Conservation (phyloP, 2,888 invertebrate genomes). For the Linhomoeus sp. region DNA sequence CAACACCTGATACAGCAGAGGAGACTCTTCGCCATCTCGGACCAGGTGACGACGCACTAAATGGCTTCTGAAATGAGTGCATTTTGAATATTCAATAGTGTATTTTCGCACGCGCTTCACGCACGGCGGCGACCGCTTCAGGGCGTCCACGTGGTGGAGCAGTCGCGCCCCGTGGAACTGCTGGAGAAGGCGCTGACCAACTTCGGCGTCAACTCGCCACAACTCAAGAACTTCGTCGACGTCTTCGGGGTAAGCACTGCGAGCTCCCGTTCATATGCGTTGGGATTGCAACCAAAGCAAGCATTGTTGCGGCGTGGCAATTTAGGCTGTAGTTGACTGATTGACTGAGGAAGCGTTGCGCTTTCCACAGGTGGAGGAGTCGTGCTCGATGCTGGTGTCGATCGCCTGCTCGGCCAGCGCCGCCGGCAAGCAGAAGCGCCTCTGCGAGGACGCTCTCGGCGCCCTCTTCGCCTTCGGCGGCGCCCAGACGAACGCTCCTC, state of each 20-base stretch:
- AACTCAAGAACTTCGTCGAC: slow-evolving; percentile 57
- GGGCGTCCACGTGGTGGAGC: slow-evolving; percentile 59
- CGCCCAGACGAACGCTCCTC: slow-evolving; percentile 33
- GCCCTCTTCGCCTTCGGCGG: slow-evolving; percentile 81
- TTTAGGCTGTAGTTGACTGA: too few relatives aligned
- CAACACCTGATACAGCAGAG: not conserved
- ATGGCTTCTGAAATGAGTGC: too few relatives aligned
- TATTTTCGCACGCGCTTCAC: too few relatives aligned
- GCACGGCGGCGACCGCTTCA: slow-evolving; percentile 16
- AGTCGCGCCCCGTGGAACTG: slow-evolving; percentile 68
- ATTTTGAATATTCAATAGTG: too few relatives aligned
- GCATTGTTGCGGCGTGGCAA: too few relatives aligned
- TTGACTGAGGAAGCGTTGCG: not conserved
- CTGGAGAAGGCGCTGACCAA: slow-evolving; percentile 57
- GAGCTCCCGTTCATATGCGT: too few relatives aligned
- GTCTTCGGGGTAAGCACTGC: too few relatives aligned
- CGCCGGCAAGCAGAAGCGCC: slow-evolving; percentile 44
- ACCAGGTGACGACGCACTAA: too few relatives aligned
- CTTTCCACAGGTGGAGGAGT: slow-evolving; percentile 46
- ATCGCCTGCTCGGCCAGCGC: slow-evolving; percentile 52
- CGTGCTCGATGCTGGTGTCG: slow-evolving; percentile 65
- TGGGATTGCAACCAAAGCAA: too few relatives aligned
- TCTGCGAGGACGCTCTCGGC: slow-evolving; percentile 65
- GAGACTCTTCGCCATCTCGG: not conserved
- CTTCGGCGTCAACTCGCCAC: slow-evolving; percentile 63